phyloP scores from a whole-genome alignment of 2,113 vertebrate species.

The Arizona elegans region DNA sequence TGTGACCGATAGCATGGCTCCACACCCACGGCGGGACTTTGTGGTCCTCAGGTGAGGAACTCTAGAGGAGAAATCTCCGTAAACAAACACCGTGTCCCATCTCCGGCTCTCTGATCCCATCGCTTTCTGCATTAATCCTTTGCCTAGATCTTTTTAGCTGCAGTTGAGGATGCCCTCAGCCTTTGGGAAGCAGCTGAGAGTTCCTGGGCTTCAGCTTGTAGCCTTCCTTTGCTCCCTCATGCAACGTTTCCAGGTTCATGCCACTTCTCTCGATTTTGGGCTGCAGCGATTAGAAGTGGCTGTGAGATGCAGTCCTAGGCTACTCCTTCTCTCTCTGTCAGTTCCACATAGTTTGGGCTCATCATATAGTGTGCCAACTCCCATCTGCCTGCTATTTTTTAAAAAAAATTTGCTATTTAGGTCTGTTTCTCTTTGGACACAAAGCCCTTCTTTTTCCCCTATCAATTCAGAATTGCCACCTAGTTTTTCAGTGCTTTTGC shows the following conservation, averaged over 20 bases:
- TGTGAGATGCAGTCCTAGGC: not conserved
- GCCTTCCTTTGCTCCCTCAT: not conserved
- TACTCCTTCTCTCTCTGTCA: not conserved
- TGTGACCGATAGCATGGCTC: slow-evolving; percentile 83
- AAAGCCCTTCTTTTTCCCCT: not conserved
- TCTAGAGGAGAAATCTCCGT: not conserved
- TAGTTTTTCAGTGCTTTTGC: not conserved
- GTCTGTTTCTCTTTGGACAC: not conserved
- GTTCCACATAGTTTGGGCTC: not conserved
- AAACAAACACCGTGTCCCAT: not conserved
- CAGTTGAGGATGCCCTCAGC: not conserved
- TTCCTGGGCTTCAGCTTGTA: not conserved
- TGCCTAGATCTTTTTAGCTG: not conserved
- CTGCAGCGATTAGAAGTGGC: not conserved
- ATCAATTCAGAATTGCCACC: not conserved
- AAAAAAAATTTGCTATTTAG: not conserved
- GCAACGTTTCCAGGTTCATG: not conserved
- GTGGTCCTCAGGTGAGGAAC: slow-evolving; percentile 77
- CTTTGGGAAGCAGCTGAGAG: not conserved
- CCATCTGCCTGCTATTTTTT: not conserved
- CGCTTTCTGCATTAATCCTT: not conserved
- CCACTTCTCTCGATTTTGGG: not conserved
- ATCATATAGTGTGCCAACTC: not conserved
- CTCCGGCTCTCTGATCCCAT: not conserved
- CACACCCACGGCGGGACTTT: slow-evolving; percentile 79